Evolutionary conservation across 2,797 vertebrate genomes (phyloP).

Genomic region (Ataeniobius toweri): DNA sequence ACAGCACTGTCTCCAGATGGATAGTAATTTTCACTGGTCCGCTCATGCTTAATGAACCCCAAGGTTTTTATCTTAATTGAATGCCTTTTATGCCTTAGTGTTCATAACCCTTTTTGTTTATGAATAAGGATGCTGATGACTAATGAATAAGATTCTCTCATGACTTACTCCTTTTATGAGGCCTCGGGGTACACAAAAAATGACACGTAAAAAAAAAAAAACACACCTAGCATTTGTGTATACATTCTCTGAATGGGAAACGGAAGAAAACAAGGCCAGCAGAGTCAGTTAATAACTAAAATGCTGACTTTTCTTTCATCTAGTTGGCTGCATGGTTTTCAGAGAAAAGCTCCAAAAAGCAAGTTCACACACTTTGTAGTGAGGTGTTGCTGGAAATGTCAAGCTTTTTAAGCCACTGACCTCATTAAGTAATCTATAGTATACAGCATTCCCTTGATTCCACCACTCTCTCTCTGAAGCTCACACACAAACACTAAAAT

Average conservation of each 20-base stretch:
- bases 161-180: constrained; percentile 53
- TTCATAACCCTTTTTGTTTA: constrained; percentile 47
- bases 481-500: constrained; percentile 2
- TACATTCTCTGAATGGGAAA: constrained; percentile 5
- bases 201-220: constrained; percentile 3
- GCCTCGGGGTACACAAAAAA: constrained; percentile 31
- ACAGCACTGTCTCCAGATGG: constrained; percentile 82
- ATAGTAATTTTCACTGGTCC: constrained; percentile 85
- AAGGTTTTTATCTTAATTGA: constrained; percentile 89
- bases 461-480: constrained; percentile 6
- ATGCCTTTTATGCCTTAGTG: constrained; percentile 80
- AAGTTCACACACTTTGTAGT: constrained; percentile 16
- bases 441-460: constrained; percentile 31
- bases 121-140: constrained; percentile 53
- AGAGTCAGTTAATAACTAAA: constrained; percentile 23
- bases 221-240: neutral
- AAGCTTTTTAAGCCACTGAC: constrained; percentile 39
- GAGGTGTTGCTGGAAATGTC: constrained; percentile 46
- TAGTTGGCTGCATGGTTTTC: constrained; percentile 13
- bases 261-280: constrained; percentile 16
- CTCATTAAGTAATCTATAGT: constrained; percentile 52
- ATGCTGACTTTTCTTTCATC: constrained; percentile 51
- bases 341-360: constrained; percentile 24
- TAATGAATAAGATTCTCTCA: constrained; percentile 64
- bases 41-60: constrained; percentile 90